phyloP scores from a whole-genome alignment of 2,113 vertebrate species.

The Rostratula benghalensis region DNA sequence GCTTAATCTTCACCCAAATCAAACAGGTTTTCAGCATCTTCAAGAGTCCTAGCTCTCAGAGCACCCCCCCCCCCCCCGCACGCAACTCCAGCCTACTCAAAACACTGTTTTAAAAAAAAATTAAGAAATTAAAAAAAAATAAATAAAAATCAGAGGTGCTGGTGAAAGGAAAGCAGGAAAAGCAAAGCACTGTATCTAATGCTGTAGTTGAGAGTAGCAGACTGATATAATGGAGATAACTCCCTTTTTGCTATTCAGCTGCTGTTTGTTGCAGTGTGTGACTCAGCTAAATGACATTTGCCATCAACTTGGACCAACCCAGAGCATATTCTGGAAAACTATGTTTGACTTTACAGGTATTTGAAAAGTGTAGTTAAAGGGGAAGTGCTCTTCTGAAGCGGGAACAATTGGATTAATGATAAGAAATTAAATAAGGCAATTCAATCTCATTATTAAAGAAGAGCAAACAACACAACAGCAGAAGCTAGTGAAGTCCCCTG shows the following conservation, averaged over 20 bases:
- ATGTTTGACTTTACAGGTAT: not conserved
- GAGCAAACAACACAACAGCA: not conserved
- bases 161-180: not conserved
- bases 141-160: not conserved
- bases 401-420: not conserved
- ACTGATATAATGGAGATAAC: not conserved
- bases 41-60: not conserved
- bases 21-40: not conserved
- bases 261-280: not conserved
- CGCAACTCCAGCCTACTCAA: not conserved
- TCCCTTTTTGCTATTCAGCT: not conserved
- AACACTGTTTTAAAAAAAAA: not conserved
- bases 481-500: not conserved
- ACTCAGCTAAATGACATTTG: not conserved
- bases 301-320: not conserved
- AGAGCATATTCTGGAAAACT: not conserved
- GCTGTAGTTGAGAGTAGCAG: not conserved
- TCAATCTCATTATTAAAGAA: not conserved
- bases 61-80: not conserved
- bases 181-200: not conserved
- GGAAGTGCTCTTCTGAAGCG: not conserved
- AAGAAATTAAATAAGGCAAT: not conserved
- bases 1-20: not conserved
- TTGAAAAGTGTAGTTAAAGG: not conserved
- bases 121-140: not conserved